Evolutionary conservation across 1,140 invertebrate species (phyloP).

Genomic region (Himalopsyche phryganea): DNA sequence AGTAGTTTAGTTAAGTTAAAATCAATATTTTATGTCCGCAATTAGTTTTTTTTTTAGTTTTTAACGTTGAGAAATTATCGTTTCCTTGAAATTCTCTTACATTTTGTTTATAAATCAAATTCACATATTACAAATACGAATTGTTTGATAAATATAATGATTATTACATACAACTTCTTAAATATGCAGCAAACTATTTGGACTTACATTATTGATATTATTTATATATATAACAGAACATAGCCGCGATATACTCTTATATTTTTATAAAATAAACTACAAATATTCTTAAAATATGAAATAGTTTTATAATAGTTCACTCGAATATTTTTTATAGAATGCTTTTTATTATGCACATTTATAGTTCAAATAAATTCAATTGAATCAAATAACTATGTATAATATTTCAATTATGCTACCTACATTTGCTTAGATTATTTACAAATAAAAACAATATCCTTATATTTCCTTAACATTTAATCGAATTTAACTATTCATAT

Average conservation of each 20-base stretch:
- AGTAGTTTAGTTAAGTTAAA: slow-evolving; percentile 1
- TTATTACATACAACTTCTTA: not conserved
- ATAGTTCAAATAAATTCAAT: not conserved
- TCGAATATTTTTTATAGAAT: too few species aligned
- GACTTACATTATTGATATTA: too few species aligned
- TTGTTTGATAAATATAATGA: slow-evolving; percentile 1
- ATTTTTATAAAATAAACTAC: too few species aligned
- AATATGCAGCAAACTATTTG: not conserved
- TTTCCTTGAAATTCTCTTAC: slow-evolving; percentile 11
- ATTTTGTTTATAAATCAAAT: slow-evolving; percentile 8
- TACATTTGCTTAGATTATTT: not conserved
- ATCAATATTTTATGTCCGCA: slow-evolving; percentile 1
- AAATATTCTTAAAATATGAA: too few species aligned
- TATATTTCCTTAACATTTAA: not conserved
- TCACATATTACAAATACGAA: not conserved
- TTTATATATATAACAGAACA: too few species aligned
- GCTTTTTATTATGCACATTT: too few species aligned
- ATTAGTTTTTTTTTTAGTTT: slow-evolving; percentile 1
- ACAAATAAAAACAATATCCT: not conserved
- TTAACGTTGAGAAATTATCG: not conserved
- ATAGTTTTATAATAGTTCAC: too few species aligned
- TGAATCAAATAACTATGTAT: not conserved
- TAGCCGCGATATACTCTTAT: too few species aligned
- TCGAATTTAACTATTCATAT: not conserved
- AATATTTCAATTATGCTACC: not conserved